Base-by-base conservation (phyloP, 2,113 vertebrate species). In the Mellivora capensis region DNA sequence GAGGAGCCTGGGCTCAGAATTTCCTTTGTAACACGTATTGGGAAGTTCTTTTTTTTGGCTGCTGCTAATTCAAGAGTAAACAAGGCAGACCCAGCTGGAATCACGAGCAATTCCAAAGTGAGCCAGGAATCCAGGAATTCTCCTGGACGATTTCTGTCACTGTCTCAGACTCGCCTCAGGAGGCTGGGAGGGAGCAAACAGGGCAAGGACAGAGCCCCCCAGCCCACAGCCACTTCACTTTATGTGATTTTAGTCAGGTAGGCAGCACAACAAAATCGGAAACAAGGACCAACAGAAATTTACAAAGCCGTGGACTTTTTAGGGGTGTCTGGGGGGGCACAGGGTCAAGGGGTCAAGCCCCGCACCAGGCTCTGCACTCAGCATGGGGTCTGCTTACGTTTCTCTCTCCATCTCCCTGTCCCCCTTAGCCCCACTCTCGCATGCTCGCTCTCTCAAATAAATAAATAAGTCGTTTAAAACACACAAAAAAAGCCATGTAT, bases 61-160 rank as follows among this genome's bases (percentile, higher is more conserved):
- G 71, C 57, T 81, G 87, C 49, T 52, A 64, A 89, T 44, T 81
- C 90, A 64, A 49, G 87, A 61, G 31, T 23, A 69, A 92, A 57
- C 31, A 84, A 69, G 39, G 59, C 49, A 61, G 37, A 13, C 49
- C 47, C 54, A 93, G 67, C 27, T 64, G 62, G 92, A 77, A 47
- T 34, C 20, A 91, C 39, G 13, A 72, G 12, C 37, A 39, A 79
- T 52, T 42, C 67, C 83, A 89, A 67, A 91, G 59, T 54, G 52
- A 74, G 76, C 47, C 47, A 0, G 2, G 54, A 61, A 95, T 52
- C 77, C 42, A 72, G 79, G 42, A 59, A 64, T 23, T 62, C 71
- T 57, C n/a, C 44, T 74, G 71, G 44, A 42, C 18, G 34, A 67
- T 12, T 79, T 83, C 71, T 82, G 61, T 86, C 93, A 49, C 79